phyloP scores from a whole-genome alignment of 2,888 invertebrate species.

The Chrysina gloriosa region DNA sequence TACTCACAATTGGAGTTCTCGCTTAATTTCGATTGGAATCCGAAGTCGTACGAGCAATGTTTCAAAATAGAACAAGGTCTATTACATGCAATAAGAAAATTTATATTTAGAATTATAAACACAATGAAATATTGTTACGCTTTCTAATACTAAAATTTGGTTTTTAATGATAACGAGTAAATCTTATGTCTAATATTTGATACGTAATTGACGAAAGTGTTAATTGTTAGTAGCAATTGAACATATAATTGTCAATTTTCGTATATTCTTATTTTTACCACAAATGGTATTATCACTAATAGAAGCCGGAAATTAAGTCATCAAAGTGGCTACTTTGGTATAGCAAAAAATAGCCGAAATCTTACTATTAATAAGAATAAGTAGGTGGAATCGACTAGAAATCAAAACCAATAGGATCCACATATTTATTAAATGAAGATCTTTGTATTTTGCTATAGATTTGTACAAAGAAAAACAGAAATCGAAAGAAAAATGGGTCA shows the following conservation, averaged over 20 bases:
- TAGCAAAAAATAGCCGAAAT: background rate
- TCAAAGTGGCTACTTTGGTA: background rate
- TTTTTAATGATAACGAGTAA: constrained; percentile 12
- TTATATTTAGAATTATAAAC: no score
- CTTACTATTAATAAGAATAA: no score
- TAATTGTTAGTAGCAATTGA: background rate
- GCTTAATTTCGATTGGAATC: no score
- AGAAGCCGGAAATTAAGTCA: background rate
- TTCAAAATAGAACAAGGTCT: no score
- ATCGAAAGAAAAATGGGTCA: background rate
- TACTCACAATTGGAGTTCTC: no score
- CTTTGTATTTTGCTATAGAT: background rate
- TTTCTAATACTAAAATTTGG: constrained; percentile 11
- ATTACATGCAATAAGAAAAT: no score
- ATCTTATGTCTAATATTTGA: no score
- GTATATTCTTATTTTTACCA: background rate
- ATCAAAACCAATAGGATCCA: no score
- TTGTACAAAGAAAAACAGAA: background rate
- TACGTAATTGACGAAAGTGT: background rate
- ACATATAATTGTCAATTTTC: background rate
- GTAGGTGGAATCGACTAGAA: no score
- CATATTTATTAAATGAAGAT: no score
- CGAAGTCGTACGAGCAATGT: no score
- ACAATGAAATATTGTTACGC: background rate
- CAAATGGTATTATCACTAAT: constrained; percentile 3